phyloP scores from a whole-genome alignment of 2,888 invertebrate species.

The Melinaea menophilus region DNA sequence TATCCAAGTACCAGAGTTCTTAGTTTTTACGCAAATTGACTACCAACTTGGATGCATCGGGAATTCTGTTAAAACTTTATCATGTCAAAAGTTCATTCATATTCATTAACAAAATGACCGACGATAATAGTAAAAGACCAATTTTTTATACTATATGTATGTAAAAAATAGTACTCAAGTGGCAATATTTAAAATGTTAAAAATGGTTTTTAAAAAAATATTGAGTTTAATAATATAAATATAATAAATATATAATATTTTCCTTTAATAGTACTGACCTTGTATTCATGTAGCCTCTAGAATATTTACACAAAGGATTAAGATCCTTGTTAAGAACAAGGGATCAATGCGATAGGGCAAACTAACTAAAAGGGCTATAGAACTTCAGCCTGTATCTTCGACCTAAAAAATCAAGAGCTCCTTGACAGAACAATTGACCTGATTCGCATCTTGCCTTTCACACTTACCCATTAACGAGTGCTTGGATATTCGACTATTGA shows the following conservation, averaged over 20 bases:
- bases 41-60: slow-evolving; percentile 24
- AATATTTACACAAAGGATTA: not conserved
- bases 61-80: slow-evolving; percentile 29
- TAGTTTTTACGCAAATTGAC: slow-evolving; percentile 29
- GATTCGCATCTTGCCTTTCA: slow-evolving; percentile 27
- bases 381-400: slow-evolving; percentile 30
- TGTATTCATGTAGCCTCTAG: not conserved
- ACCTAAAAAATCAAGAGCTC: slow-evolving; percentile 31
- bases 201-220: too few relatives aligned
- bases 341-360: slow-evolving; percentile 2
- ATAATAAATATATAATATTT: too few relatives aligned
- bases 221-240: too few relatives aligned
- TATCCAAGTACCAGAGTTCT: slow-evolving; percentile 19
- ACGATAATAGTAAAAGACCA: slow-evolving; percentile 1
- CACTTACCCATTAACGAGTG: slow-evolving; percentile 29
- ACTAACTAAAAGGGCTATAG: slow-evolving; percentile 17
- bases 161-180: too few relatives aligned
- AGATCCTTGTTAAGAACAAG: not conserved
- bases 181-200: too few relatives aligned
- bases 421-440: slow-evolving; percentile 31
- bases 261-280: not conserved
- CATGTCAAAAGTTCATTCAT: slow-evolving; percentile 25
- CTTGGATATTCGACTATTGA: not conserved
- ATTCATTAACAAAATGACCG: slow-evolving; percentile 16
- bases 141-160: too few relatives aligned